These are phyloP conservation scores for Carapus acus DNA, from an alignment of 2,797 vertebrate species.

Conservation along the genomic window DNA sequence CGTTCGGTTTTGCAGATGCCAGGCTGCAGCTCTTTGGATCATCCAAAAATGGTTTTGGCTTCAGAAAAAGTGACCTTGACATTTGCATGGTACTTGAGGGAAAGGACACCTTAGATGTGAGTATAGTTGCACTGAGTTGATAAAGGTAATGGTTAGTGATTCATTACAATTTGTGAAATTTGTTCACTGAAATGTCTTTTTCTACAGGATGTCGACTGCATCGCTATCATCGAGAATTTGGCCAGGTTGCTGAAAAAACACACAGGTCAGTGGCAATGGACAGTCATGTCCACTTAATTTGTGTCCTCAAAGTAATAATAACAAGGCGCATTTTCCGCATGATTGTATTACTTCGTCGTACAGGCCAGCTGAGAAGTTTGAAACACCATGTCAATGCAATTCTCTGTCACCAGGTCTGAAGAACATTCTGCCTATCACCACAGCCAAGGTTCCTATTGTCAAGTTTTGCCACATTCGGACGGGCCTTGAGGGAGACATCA, in stretches of 20 bases:
- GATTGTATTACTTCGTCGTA: no score
- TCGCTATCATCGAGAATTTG: constrained; percentile 85
- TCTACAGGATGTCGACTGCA: constrained; percentile 81
- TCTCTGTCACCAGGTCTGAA: constrained; percentile 73
- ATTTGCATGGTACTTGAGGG: constrained; percentile 93
- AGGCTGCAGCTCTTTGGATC: constrained; percentile 88
- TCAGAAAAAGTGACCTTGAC: constrained; percentile 93
- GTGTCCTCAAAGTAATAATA: no score
- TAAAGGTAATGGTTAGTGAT: no score
- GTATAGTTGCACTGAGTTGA: constrained; percentile 8
- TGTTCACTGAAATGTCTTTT: no score
- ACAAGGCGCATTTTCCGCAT: no score
- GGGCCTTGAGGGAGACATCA: constrained; percentile 93
- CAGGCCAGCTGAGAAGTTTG: no score
- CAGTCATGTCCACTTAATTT: no score
- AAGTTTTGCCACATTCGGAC: constrained; percentile 92
- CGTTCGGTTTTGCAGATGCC: constrained; percentile 70
- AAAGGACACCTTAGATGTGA: constrained; percentile 81
- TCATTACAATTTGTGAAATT: constrained; percentile 3
- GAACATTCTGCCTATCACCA: constrained; percentile 94
- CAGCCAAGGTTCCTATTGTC: constrained; percentile 95
- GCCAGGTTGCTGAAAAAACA: constrained; percentile 86
- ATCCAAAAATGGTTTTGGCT: constrained; percentile 95
- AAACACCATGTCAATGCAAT: neutral
- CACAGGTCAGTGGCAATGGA: constrained; percentile 67